Conservation (phyloP, 1,140 invertebrate species). For the Plutomurus gul region DNA sequence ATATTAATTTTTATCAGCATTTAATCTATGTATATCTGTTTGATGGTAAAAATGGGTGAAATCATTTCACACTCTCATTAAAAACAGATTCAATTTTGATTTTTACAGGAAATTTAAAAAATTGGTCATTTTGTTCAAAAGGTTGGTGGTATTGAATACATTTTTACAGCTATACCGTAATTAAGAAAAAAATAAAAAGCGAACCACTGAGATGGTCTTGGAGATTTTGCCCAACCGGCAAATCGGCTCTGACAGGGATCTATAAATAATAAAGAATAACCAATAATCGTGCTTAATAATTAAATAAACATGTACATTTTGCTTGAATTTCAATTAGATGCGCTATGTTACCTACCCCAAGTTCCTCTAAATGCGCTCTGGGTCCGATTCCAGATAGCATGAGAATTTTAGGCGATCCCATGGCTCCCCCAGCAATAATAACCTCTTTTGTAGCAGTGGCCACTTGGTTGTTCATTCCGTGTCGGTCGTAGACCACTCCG, state of each 20-base stretch:
- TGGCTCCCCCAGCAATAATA: conserved; percentile 54
- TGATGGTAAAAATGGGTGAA: too few species aligned
- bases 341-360: background rate
- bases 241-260: conserved; percentile 56
- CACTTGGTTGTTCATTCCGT: background rate
- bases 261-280: background rate
- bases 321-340: background rate
- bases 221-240: conserved; percentile 64
- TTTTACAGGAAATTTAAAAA: too few species aligned
- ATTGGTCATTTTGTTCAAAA: too few species aligned
- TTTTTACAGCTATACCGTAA: too few species aligned
- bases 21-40: too few species aligned
- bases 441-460: conserved; percentile 52
- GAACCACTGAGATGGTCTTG: conserved; percentile 70
- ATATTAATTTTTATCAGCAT: too few species aligned
- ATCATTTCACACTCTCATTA: too few species aligned
- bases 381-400: conserved; percentile 61
- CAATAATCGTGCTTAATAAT: background rate
- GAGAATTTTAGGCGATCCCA: conserved; percentile 56
- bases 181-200: background rate
- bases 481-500: conserved; percentile 44
- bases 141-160: too few species aligned
- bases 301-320: background rate
- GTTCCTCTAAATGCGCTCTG: conserved; percentile 55
- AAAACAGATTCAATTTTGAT: background rate